Percentiles rank a stretch among this genome's conserved stretches.
Conservation (phyloP, 2,888 invertebrate genomes). For the Diachrysia chrysitis region DNA sequence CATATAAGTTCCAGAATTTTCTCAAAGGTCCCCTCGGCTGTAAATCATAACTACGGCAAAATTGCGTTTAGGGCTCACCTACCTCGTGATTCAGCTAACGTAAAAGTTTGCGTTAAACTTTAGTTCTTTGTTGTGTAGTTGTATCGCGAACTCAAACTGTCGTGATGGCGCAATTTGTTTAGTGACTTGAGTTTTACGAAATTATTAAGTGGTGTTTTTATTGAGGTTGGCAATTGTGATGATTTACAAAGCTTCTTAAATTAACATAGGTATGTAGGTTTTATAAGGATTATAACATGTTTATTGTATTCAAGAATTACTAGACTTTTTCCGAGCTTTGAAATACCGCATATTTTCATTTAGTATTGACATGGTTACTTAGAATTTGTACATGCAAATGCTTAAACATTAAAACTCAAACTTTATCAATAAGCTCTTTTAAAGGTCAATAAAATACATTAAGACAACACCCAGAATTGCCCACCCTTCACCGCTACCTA, state of each 20-base stretch:
- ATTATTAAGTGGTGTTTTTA: not conserved
- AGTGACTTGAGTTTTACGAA: conserved; percentile 29
- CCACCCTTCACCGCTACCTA: no score
- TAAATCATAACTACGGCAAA: conserved; percentile 59
- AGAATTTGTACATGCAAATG: no score
- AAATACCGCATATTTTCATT: no score
- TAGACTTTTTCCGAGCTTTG: no score
- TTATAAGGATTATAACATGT: not conserved
- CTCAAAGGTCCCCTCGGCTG: conserved; percentile 44
- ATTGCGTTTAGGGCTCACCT: conserved; percentile 50
- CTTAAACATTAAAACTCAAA: no score
- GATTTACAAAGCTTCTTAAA: not conserved
- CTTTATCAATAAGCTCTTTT: no score
- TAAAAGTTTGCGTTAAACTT: conserved; percentile 55
- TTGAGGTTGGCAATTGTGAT: not conserved
- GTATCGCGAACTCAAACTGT: conserved; percentile 48
- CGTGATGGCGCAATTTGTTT: conserved; percentile 41
- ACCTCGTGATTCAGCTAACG: conserved; percentile 50
- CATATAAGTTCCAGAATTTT: conserved; percentile 46
- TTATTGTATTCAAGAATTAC: no score
- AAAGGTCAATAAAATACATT: no score
- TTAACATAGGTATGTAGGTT: no score
- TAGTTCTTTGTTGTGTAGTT: conserved; percentile 42
- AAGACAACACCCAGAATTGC: no score
- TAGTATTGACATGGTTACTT: no score